A percentile compares a stretch with the other conserved stretches of the same genome.
These are phyloP conservation scores for Brevimyrus niger DNA, from an alignment of 2,113 vertebrate species.

Conservation along the genomic window DNA sequence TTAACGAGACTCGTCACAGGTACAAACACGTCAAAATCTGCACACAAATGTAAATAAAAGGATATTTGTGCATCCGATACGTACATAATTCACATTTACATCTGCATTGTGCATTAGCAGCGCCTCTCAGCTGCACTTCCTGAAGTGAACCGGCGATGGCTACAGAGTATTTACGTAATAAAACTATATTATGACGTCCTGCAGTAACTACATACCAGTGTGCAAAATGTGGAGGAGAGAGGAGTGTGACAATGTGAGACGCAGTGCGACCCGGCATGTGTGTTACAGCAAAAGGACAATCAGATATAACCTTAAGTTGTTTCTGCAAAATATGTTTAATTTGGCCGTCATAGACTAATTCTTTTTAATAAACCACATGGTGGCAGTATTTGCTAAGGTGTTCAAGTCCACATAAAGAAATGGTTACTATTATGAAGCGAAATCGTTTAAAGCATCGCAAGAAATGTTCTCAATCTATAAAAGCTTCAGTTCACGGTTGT, in stretches of 20 bases:
- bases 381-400: slow-evolving; percentile 23
- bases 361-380: slow-evolving; percentile 20
- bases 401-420: not conserved
- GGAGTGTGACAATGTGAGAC: not conserved
- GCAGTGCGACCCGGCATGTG: not conserved
- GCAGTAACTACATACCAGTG: not conserved
- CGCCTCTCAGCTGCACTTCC: slow-evolving; percentile 8
- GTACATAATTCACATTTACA: slow-evolving; percentile 15
- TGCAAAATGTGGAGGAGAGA: not conserved
- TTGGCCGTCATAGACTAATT: not conserved
- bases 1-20: not conserved
- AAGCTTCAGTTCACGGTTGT: not conserved
- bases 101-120: not conserved
- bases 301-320: not conserved
- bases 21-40: not conserved
- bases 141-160: not conserved
- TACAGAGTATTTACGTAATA: slow-evolving; percentile 1
- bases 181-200: not conserved
- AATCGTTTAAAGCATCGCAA: not conserved
- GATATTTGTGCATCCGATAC: not conserved
- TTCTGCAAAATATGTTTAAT: not conserved
- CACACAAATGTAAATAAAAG: not conserved
- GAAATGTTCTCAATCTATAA: not conserved
- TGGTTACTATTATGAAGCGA: not conserved
- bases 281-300: not conserved